Evolutionary conservation across 2,113 vertebrate genomes (phyloP), one percentile per base, ranked within the genome.

Genomic region (Eptesicus fuscus): DNA sequence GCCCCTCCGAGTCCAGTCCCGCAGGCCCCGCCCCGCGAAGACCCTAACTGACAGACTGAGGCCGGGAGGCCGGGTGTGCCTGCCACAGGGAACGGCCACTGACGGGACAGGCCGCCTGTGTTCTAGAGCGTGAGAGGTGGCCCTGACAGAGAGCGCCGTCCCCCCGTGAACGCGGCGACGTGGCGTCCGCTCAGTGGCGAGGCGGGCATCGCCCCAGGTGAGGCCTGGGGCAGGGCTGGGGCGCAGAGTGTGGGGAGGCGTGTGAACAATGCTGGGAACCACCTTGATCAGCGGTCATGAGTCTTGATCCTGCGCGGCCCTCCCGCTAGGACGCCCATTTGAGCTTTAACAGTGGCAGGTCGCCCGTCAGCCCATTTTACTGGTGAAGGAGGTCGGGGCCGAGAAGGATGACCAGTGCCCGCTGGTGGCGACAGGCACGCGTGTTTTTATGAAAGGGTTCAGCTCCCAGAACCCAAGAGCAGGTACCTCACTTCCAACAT

Each of bases 151-250:
- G 94, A 97, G 79, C 97, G 83, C 92, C 96, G 53, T 4, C 0
- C 90, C 40, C 28, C 94, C 0, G 0, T 23, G 13, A 97, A 96
- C 97, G 40, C 70, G 20, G 44, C 79, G 77, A 93, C 89, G 0
- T 98, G 98, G 98, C 95, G 32, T 47, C 98, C 98, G 51, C 97
- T 88, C 28, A 97, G 98, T 74, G 91, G 96, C 82, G 98, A 93
- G 94, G 97, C 97, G 35, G 94, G 88, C 86, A 83, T 97, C 90
- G 98, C 98, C 32, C 88, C 98, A 98, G 98, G 99, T 99, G 65
- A 89, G 97, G 69, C 53, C 5, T 2, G 35, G 25, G 22, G 42
- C 7, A 7, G 69, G 30, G 10, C n/a, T 28, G 40, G 49, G 53
- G 22, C 0, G 4, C 18, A 3, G 5, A 44, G 7, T 16, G 4